Conservation (phyloP, 2,113 vertebrate species). For the Panurus biarmicus region DNA sequence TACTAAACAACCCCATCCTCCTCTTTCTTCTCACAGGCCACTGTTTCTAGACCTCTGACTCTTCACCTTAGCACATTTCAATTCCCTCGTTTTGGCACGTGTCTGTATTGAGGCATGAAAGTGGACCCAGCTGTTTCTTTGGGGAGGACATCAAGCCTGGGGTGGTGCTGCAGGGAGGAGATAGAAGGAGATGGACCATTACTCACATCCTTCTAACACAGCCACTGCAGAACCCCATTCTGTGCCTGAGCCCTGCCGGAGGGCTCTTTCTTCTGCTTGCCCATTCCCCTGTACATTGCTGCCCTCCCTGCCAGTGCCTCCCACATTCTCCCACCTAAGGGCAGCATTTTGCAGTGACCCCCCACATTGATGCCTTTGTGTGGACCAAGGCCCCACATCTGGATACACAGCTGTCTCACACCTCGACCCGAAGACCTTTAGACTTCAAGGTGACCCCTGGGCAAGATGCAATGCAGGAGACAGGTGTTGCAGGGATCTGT, state of each 20-base stretch:
- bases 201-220: neutral
- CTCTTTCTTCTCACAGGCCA: neutral
- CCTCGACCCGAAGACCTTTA: neutral
- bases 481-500: neutral
- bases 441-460: neutral
- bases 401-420: neutral
- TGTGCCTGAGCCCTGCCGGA: accelerated
- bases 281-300: neutral
- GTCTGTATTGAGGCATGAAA: neutral
- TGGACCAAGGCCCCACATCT: too few species aligned
- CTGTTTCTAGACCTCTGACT: neutral
- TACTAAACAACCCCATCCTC: neutral
- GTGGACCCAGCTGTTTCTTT: neutral
- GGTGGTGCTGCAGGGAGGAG: neutral
- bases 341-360: neutral
- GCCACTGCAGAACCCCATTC: neutral
- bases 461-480: accelerated
- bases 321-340: too few species aligned
- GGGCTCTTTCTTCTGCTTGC: neutral
- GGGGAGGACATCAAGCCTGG: neutral
- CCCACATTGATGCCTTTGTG: accelerated
- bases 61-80: neutral
- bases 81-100: accelerated
- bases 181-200: neutral
- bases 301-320: neutral